phyloP scores from a whole-genome alignment of 2,797 vertebrate species.

The Falco berigora region DNA sequence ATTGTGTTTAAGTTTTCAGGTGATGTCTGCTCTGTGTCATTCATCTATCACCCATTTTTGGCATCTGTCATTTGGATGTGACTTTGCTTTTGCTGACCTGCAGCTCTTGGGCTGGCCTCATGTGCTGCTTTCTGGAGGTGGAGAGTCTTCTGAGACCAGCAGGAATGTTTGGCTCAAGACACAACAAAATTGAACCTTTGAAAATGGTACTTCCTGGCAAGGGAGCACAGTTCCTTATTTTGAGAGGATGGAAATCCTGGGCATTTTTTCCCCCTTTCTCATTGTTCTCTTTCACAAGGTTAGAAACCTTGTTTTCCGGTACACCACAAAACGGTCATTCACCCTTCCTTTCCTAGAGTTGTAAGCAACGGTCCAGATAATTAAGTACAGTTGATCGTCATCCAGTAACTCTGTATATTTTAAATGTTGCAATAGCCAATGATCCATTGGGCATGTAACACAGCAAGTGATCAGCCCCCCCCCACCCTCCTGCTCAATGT shows the following conservation, averaged over 20 bases:
- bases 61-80: not conserved
- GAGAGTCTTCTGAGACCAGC: not conserved
- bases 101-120: not conserved
- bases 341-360: not conserved
- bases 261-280: not conserved
- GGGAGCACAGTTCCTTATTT: not conserved
- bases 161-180: not conserved
- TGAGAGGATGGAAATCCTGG: not conserved
- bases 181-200: not conserved
- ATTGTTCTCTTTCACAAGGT: not conserved
- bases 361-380: not conserved
- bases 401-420: not conserved
- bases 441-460: not conserved
- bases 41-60: not conserved
- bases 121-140: not conserved
- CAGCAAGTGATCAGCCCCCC: not conserved
- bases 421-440: not conserved
- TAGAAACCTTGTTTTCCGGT: not conserved
- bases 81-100: not conserved
- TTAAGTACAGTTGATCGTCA: not conserved
- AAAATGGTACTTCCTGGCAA: not conserved
- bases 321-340: not conserved
- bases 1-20: not conserved
- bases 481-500: not conserved
- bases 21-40: not conserved